Conservation (phyloP, 2,888 invertebrate species). For the Drosophila kuntzei region DNA sequence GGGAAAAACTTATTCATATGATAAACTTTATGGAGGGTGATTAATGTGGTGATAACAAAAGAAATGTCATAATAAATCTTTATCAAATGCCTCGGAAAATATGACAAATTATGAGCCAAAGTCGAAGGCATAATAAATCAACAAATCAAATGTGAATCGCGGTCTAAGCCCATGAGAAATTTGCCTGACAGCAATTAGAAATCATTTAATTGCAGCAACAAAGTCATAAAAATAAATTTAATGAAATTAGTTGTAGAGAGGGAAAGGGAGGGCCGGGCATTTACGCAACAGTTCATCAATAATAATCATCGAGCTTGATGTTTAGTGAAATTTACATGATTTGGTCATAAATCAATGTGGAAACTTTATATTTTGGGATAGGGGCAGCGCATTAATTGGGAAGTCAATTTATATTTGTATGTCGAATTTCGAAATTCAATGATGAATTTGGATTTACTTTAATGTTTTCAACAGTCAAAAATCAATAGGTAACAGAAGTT, state of each 20-base stretch:
- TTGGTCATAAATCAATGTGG: constrained; percentile 81
- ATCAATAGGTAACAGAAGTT: constrained; percentile 74
- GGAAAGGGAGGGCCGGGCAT: neutral
- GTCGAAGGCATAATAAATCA: constrained; percentile 73
- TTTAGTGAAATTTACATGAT: constrained; percentile 81
- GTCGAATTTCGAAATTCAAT: constrained; percentile 6
- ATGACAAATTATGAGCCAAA: constrained; percentile 72
- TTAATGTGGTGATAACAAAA: constrained; percentile 58
- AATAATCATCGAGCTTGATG: constrained; percentile 66
- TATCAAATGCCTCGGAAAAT: constrained; percentile 68
- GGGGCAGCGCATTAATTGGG: constrained; percentile 50
- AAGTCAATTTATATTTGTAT: constrained; percentile 42
- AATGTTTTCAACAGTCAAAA: constrained; percentile 40
- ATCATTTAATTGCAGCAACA: constrained; percentile 82
- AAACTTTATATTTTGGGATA: constrained; percentile 29
- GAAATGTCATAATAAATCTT: constrained; percentile 82
- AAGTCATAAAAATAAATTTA: constrained; percentile 71
- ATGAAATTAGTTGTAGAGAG: constrained; percentile 33
- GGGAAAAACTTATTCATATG: constrained; percentile 26
- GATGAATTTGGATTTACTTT: constrained; percentile 17
- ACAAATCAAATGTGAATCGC: constrained; percentile 67
- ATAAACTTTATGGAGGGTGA: constrained; percentile 38
- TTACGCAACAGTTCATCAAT: constrained; percentile 56
- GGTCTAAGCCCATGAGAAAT: constrained; percentile 34
- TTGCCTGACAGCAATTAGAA: constrained; percentile 74